Evolutionary conservation across 1,140 invertebrate genomes (phyloP).

Genomic region (Drosophila littoralis): DNA sequence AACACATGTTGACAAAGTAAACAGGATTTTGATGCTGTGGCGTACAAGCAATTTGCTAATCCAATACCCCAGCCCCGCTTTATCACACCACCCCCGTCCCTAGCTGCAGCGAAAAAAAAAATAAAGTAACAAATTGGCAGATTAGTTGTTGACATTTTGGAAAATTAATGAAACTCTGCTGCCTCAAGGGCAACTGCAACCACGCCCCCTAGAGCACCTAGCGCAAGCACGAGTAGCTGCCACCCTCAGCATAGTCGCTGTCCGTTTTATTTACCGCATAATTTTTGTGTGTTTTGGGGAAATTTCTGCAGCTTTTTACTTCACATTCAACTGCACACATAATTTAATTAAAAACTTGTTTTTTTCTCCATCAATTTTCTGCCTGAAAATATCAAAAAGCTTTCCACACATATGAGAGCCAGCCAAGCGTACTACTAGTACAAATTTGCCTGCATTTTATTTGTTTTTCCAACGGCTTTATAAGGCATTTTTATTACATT

Average conservation of each 20-base stretch:
- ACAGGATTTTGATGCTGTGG: conserved; percentile 77
- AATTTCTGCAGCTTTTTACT: conserved; percentile 56
- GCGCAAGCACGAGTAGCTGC: not conserved
- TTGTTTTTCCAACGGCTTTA: conserved; percentile 49
- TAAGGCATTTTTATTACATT: conserved; percentile 47
- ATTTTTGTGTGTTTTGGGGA: conserved; percentile 50
- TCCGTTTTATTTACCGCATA: conserved; percentile 68
- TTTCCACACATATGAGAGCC: conserved; percentile 59
- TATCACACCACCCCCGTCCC: not conserved
- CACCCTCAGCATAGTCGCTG: not conserved
- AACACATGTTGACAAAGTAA: conserved; percentile 83
- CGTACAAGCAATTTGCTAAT: conserved; percentile 63
- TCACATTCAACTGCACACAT: conserved; percentile 76
- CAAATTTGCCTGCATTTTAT: conserved; percentile 70
- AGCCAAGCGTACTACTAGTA: conserved; percentile 48
- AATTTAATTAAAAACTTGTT: conserved; percentile 77
- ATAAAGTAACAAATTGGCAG: conserved; percentile 75
- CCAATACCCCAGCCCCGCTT: conserved; percentile 21
- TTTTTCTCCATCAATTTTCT: conserved; percentile 18
- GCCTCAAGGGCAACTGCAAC: conserved; percentile 56
- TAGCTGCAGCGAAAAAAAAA: conserved; percentile 38
- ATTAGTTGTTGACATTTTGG: conserved; percentile 81
- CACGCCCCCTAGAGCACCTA: conserved; percentile 1
- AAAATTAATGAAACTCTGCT: conserved; percentile 78
- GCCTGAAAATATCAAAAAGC: conserved; percentile 58